Percentiles rank a stretch among this genome's conserved stretches.
phyloP scores from a whole-genome alignment of 2,113 vertebrate species.

The Heterocephalus glaber region DNA sequence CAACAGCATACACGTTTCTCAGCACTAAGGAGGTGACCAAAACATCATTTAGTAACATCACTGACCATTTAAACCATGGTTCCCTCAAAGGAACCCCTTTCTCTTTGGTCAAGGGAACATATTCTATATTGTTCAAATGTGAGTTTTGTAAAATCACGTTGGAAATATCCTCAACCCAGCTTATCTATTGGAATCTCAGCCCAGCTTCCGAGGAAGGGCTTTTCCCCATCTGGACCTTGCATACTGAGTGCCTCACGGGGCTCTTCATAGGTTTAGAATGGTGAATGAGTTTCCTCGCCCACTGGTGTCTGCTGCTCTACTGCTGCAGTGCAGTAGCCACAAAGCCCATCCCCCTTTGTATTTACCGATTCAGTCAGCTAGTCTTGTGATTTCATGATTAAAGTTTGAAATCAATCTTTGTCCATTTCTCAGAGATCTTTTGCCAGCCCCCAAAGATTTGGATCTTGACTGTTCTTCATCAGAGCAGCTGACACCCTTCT shows the following conservation, averaged over 20 bases:
- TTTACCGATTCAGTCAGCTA: neutral
- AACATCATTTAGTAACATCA: neutral
- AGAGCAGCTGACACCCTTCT: neutral
- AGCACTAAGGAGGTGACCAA: neutral
- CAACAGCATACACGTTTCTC: neutral
- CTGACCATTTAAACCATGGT: neutral
- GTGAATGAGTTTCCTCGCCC: neutral
- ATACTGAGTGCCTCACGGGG: neutral
- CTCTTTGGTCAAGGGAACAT: neutral
- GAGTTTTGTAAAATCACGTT: neutral
- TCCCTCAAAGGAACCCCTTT: neutral
- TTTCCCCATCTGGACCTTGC: neutral
- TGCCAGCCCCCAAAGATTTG: neutral
- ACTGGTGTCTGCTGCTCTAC: neutral
- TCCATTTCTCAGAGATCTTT: constrained; percentile 12
- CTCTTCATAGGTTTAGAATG: neutral
- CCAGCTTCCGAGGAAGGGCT: neutral
- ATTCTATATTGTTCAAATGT: neutral
- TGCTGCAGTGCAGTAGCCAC: neutral
- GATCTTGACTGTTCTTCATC: neutral
- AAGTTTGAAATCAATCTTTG: neutral
- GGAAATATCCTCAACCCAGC: neutral
- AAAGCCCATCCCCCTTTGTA: neutral
- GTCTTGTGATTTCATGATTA: neutral
- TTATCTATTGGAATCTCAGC: neutral